These are phyloP conservation scores for Leptinotarsa peninsularis DNA, from an alignment of 2,888 invertebrate species.

Conservation along the genomic window DNA sequence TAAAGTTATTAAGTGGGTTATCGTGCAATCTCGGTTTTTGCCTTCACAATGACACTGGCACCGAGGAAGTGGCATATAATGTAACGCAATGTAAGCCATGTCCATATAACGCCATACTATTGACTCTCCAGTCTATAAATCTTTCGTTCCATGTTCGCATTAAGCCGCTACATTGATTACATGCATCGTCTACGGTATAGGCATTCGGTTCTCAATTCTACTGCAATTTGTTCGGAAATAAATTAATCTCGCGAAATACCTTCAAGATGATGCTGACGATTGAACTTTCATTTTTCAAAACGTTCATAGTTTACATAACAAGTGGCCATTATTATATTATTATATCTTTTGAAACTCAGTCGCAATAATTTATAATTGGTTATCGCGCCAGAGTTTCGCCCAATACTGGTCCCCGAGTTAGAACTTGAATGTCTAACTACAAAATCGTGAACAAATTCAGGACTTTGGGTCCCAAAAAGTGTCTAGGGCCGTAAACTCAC, in stretches of 20 bases:
- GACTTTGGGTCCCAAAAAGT: too few relatives aligned
- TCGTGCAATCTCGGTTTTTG: slow-evolving; percentile 51
- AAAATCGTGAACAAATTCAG: too few relatives aligned
- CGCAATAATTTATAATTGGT: too few relatives aligned
- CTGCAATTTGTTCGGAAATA: slow-evolving; percentile 54
- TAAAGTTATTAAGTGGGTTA: slow-evolving; percentile 52
- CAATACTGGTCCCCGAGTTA: too few relatives aligned
- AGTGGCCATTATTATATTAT: too few relatives aligned
- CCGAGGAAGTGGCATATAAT: slow-evolving; percentile 57
- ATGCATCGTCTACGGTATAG: slow-evolving; percentile 61
- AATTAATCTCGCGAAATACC: slow-evolving; percentile 39
- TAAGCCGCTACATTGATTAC: slow-evolving; percentile 65
- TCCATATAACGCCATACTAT: slow-evolving; percentile 56
- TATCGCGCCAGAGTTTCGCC: too few relatives aligned
- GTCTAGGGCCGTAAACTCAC: too few relatives aligned
- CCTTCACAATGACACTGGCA: slow-evolving; percentile 50
- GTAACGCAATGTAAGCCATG: slow-evolving; percentile 50
- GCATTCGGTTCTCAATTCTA: slow-evolving; percentile 49
- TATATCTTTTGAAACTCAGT: too few relatives aligned
- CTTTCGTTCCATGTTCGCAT: slow-evolving; percentile 62
- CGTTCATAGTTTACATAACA: too few relatives aligned
- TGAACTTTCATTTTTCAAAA: not conserved
- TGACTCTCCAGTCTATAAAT: slow-evolving; percentile 65
- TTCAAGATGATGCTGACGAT: not conserved
- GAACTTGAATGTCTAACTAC: too few relatives aligned